Evolutionary conservation across 2,888 invertebrate genomes (phyloP).

Genomic region (Nomada ferruginata): DNA sequence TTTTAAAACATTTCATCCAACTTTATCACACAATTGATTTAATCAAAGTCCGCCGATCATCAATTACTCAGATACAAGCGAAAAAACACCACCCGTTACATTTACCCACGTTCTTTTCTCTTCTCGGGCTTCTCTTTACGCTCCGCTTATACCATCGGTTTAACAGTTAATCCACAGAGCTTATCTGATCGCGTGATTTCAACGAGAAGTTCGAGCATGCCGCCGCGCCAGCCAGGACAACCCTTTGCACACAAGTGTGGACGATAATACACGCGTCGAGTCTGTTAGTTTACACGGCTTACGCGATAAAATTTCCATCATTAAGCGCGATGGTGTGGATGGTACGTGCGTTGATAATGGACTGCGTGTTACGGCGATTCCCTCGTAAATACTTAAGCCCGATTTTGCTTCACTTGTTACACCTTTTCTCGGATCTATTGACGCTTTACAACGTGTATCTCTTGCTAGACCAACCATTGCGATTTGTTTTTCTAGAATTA

Average conservation of each 20-base stretch:
- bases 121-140: conserved; percentile 60
- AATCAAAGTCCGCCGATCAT: neutral
- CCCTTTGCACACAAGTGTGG: conserved; percentile 35
- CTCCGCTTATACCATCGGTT: conserved; percentile 69
- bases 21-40: neutral
- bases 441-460: conserved; percentile 16
- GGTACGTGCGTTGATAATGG: conserved; percentile 47
- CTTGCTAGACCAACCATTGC: neutral
- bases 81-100: conserved; percentile 37
- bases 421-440: conserved; percentile 32
- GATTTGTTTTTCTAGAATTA: neutral
- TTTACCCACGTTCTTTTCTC: conserved; percentile 46
- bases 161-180: conserved; percentile 76
- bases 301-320: conserved; percentile 68
- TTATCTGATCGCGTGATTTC: conserved; percentile 81
- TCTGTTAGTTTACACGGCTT: conserved; percentile 62
- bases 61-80: neutral
- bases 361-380: conserved; percentile 55
- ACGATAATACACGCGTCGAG: conserved; percentile 44
- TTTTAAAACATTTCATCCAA: neutral
- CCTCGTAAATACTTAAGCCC: conserved; percentile 54
- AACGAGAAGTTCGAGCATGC: conserved; percentile 71
- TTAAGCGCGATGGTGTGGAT: conserved; percentile 47
- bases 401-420: conserved; percentile 61
- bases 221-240: conserved; percentile 51